Conservation (phyloP, 2,888 invertebrate species). For the Protodeltote pygarga region DNA sequence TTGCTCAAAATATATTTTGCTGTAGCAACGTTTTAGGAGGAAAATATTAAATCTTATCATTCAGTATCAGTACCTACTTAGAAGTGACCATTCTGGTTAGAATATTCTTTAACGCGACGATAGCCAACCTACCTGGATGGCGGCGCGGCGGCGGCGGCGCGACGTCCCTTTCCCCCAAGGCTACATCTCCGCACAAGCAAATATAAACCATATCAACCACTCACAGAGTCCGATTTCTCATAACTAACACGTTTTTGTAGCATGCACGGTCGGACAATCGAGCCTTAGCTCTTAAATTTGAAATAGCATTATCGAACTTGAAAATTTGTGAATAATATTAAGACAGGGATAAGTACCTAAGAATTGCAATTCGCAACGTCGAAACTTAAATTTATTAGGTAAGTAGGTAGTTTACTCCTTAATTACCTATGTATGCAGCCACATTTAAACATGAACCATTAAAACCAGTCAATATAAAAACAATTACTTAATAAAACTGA, state of each 20-base stretch:
- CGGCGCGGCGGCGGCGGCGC: slow-evolving; percentile 67
- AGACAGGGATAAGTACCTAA: no score
- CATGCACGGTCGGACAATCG: slow-evolving; percentile 61
- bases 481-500: no score
- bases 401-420: no score
- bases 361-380: no score
- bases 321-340: slow-evolving; percentile 9
- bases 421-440: no score
- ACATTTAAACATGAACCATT: no score
- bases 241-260: slow-evolving; percentile 51
- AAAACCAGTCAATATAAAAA: no score
- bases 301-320: slow-evolving; percentile 31
- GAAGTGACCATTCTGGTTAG: slow-evolving; percentile 17
- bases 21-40: no score
- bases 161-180: slow-evolving; percentile 83
- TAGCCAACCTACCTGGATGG: slow-evolving; percentile 72
- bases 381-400: no score
- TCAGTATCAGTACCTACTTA: neutral
- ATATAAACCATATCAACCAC: slow-evolving; percentile 52
- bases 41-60: neutral
- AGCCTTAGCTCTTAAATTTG: slow-evolving; percentile 55
- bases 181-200: slow-evolving; percentile 56
- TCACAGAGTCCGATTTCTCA: slow-evolving; percentile 11
- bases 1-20: no score
- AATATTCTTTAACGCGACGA: slow-evolving; percentile 61